A percentile compares a stretch with the other conserved stretches of the same genome.
phyloP scores from a whole-genome alignment of 2,113 vertebrate genomes.

The Setophaga petechia region DNA sequence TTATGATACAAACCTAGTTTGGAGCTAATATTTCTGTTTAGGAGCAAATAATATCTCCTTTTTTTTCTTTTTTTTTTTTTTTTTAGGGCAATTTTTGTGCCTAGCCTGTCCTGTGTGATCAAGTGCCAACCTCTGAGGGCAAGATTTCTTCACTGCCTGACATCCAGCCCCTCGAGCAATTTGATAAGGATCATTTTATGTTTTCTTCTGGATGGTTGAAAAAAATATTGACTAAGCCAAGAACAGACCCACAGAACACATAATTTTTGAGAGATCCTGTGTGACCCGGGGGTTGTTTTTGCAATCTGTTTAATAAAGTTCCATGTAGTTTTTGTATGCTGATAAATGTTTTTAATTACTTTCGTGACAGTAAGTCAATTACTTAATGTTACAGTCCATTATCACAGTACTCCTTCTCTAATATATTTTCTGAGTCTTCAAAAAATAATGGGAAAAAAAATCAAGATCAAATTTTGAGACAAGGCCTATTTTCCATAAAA shows the following conservation, averaged over 20 bases:
- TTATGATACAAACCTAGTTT: neutral
- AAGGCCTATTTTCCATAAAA: neutral
- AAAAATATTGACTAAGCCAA: neutral
- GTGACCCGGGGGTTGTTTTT: neutral
- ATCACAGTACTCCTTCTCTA: neutral
- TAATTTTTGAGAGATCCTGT: neutral
- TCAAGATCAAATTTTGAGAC: neutral
- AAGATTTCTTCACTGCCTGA: neutral
- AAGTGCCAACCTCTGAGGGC: neutral
- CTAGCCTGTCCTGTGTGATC: neutral
- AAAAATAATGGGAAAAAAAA: neutral
- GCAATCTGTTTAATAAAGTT: neutral
- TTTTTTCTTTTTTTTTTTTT: neutral
- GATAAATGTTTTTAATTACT: slow-evolving; percentile 51
- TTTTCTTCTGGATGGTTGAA: neutral
- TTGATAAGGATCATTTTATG: neutral
- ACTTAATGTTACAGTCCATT: slow-evolving; percentile 16
- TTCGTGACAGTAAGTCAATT: slow-evolving; percentile 6
- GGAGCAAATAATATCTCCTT: neutral
- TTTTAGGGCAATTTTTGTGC: neutral
- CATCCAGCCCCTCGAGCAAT: neutral
- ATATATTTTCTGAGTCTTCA: neutral
- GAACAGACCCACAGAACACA: neutral
- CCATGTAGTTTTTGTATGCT: neutral
- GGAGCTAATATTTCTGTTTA: neutral